phyloP scores from a whole-genome alignment of 2,888 invertebrate species.

The Nebria salina region DNA sequence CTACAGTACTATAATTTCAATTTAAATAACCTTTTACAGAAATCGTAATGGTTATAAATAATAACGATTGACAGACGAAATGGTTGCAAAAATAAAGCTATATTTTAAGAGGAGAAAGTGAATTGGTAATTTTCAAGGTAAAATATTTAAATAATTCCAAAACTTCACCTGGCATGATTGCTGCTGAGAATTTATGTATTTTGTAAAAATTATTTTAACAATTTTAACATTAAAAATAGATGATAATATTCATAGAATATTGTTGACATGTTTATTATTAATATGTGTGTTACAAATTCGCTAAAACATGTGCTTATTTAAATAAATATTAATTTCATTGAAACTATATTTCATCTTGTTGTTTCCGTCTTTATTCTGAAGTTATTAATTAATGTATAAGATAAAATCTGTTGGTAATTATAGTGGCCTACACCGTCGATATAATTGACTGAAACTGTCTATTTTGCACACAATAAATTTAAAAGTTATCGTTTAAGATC shows the following conservation, averaged over 20 bases:
- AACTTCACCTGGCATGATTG: background rate
- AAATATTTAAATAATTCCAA: background rate
- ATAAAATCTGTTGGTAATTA: background rate
- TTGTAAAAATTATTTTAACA: background rate
- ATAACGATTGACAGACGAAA: background rate
- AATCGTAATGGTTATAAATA: background rate
- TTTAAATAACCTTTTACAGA: no score
- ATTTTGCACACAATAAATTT: conserved; percentile 26
- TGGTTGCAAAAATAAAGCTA: background rate
- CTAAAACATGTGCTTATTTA: no score
- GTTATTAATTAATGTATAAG: background rate
- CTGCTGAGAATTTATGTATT: background rate
- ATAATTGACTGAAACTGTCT: conserved; percentile 12
- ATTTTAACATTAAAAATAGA: background rate
- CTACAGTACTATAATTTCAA: no score
- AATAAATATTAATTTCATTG: no score
- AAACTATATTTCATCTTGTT: no score
- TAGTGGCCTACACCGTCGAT: background rate
- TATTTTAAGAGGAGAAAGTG: background rate
- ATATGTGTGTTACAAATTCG: no score
- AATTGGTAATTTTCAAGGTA: background rate
- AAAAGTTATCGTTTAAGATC: conserved; percentile 11
- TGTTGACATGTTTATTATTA: no score
- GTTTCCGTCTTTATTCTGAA: background rate
- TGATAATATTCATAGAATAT: no score